Evolutionary conservation across 1,140 invertebrate species (phyloP).

Genomic region (Achatina immaculata): DNA sequence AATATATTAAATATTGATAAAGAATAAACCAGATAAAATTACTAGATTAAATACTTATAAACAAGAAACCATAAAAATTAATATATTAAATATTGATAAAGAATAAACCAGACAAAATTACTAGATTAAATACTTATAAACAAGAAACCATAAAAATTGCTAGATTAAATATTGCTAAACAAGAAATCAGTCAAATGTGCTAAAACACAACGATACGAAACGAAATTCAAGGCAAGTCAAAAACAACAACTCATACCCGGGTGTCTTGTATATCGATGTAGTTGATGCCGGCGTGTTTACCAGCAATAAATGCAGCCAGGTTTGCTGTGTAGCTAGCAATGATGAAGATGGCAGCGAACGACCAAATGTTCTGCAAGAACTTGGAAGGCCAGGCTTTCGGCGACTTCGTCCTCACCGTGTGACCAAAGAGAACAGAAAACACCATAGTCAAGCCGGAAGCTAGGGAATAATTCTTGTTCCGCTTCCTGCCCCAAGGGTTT

Average conservation of each 20-base stretch:
- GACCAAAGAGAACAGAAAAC: slow-evolving; percentile 92
- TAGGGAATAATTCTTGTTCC: slow-evolving; percentile 89
- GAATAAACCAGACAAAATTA: too few relatives aligned
- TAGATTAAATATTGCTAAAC: too few relatives aligned
- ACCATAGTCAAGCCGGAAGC: slow-evolving; percentile 92
- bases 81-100: too few relatives aligned
- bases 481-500: slow-evolving; percentile 93
- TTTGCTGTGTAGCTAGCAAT: slow-evolving; percentile 95
- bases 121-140: too few relatives aligned
- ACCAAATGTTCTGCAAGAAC: slow-evolving; percentile 85
- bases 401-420: slow-evolving; percentile 93
- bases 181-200: background rate
- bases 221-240: too few relatives aligned
- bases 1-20: too few relatives aligned
- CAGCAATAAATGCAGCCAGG: slow-evolving; percentile 92
- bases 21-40: too few relatives aligned
- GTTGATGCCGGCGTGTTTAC: slow-evolving; percentile 71
- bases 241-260: too few relatives aligned
- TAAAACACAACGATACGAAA: too few relatives aligned
- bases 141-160: too few relatives aligned
- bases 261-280: slow-evolving; percentile 66
- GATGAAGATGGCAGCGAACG: slow-evolving; percentile 93
- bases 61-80: too few relatives aligned
- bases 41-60: too few relatives aligned
- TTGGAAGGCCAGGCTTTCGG: slow-evolving; percentile 97